A percentile compares a stretch with the other conserved stretches of the same genome.
Conservation (phyloP, 2,888 invertebrate genomes). For the Entomobrya multifasciata region DNA sequence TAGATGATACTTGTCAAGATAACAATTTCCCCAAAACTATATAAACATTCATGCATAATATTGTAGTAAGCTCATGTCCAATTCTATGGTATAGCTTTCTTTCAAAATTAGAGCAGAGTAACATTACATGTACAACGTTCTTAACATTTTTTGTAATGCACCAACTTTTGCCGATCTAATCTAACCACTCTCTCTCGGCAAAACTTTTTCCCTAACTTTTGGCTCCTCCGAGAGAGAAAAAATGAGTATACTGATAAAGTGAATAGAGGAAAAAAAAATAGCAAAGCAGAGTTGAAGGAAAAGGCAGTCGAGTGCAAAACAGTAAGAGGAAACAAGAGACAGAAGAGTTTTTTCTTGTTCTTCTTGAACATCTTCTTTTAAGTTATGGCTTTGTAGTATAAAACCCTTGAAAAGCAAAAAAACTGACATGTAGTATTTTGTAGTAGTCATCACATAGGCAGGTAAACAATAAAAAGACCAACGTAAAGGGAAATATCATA, state of each 20-base stretch:
- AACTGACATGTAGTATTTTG: background rate
- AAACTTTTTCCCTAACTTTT: constrained; percentile 30
- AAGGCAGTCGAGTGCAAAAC: constrained; percentile 52
- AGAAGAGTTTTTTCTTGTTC: background rate
- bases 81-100: background rate
- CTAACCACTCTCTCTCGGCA: constrained; percentile 29
- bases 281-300: constrained; percentile 42
- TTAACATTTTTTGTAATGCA: constrained; percentile 39
- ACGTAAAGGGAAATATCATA: constrained; percentile 19
- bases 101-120: background rate
- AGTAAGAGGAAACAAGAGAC: constrained; percentile 54
- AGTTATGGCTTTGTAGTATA: background rate
- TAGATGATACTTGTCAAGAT: background rate
- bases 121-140: too few species aligned
- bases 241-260: background rate
- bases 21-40: background rate
- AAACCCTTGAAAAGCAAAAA: constrained; percentile 32
- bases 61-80: too few species aligned
- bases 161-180: constrained; percentile 51
- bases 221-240: background rate
- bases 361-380: constrained; percentile 26
- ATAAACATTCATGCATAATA: too few species aligned
- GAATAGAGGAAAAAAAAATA: constrained; percentile 31
- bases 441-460: background rate
- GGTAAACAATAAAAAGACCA: constrained; percentile 23